These are phyloP conservation scores for Pangasius mekongensis DNA, from an alignment of 2,797 vertebrate genomes.

Conservation along the genomic window DNA sequence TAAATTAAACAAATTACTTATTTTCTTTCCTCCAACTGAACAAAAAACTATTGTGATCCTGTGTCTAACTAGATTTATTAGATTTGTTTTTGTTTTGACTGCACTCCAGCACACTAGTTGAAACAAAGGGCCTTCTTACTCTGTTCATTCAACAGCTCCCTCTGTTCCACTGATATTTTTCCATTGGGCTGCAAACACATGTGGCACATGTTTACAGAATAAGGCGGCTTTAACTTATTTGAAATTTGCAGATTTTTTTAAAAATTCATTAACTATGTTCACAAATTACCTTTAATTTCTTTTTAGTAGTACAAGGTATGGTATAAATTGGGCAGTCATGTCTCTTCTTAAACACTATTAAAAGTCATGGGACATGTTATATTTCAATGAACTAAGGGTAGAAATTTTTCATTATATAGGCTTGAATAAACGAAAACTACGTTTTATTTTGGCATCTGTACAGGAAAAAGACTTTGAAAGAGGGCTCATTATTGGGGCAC, in stretches of 20 bases:
- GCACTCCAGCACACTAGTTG: not conserved
- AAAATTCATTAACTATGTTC: not conserved
- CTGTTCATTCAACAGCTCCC: not conserved
- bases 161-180: conserved; percentile 1
- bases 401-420: not conserved
- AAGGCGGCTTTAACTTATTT: not conserved
- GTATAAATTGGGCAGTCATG: not conserved
- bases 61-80: not conserved
- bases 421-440: not conserved
- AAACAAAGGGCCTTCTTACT: conserved; percentile 1
- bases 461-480: not conserved
- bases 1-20: not conserved
- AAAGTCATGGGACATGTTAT: not conserved
- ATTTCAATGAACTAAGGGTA: not conserved
- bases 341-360: not conserved
- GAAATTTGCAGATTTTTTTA: not conserved
- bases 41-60: not conserved
- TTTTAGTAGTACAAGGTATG: not conserved
- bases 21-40: not conserved
- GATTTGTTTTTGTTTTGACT: not conserved
- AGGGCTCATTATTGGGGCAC: not conserved
- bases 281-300: not conserved
- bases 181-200: not conserved
- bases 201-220: not conserved
- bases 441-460: not conserved